Evolutionary conservation across 2,888 invertebrate species (phyloP).

Genomic region (Punctoribates punctum): DNA sequence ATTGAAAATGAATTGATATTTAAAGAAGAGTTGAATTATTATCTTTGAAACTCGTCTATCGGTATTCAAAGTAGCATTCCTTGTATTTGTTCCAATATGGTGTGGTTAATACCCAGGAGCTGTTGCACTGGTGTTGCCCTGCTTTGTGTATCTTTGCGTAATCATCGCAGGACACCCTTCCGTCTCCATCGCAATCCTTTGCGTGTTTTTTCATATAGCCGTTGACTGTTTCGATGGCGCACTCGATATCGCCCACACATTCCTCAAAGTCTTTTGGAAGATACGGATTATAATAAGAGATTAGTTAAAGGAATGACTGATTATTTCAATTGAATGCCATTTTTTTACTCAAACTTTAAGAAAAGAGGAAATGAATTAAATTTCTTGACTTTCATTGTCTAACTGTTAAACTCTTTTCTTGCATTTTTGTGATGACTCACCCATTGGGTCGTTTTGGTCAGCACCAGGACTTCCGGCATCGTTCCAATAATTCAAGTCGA

Average conservation of each 20-base stretch:
- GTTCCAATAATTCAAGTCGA: constrained; percentile 41
- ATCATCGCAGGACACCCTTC: constrained; percentile 40
- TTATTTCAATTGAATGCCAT: no score
- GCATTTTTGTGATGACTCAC: constrained; percentile 37
- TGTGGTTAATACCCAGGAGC: constrained; percentile 1
- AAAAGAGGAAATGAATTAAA: neutral
- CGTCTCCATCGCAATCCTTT: constrained; percentile 41
- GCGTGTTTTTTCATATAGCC: constrained; percentile 34
- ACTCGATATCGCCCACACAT: constrained; percentile 41
- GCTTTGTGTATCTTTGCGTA: constrained; percentile 40
- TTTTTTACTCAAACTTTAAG: no score
- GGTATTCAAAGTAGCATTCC: constrained; percentile 7
- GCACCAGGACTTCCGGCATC: constrained; percentile 39
- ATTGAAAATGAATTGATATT: neutral
- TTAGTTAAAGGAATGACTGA: no score
- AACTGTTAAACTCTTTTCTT: neutral
- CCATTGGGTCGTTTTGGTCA: constrained; percentile 39
- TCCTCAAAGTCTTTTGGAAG: constrained; percentile 35
- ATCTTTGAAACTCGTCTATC: neutral
- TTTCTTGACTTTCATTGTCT: neutral
- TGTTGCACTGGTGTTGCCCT: constrained; percentile 22
- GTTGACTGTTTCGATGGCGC: constrained; percentile 40
- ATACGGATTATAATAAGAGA: no score
- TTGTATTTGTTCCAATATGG: constrained; percentile 27
- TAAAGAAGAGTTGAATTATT: neutral